Evolutionary conservation across 2,888 invertebrate genomes (phyloP), one percentile per base, ranked within the genome.

Genomic region (Sphinx pinastri): DNA sequence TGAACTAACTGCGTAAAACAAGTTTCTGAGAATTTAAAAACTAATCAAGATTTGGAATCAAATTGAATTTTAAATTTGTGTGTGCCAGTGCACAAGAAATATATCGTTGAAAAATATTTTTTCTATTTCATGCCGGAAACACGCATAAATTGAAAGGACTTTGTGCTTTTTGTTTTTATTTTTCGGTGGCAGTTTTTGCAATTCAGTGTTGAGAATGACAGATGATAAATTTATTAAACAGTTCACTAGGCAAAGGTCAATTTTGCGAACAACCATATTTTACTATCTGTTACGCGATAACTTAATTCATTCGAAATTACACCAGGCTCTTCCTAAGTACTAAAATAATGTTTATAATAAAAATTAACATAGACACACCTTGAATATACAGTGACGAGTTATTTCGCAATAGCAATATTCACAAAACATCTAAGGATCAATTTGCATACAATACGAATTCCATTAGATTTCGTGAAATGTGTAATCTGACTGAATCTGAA

Each of bases 381-480:
- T 63, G 54, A 16, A 55, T 16, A 16, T 4, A 6, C 12, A 11
- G 45, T 47, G 19, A 63, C 19, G 47, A 16, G 47, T 47, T 47
- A 14, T 59, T 38, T 38, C 31, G 13, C 13, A 63, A 63, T 10
- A 58, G 25, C 31, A 47, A 47, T 47, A 63, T 63, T 47, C 60
- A 47, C n/a, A 63, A 59, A 14, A 16, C 16, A 3, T 38, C 45
- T 45, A 38, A 45, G 1, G 16, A 63, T 11, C 12, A 49, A 63
- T 47, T 63, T 63, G 60, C 60, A 63, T 63, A 69, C 49, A 68
- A 58, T 71, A 58, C 70, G 52, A 70, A 58, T 67, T 55, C 68
- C 16, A 66, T 51, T 10, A 16, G 16, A 66, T 67, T 19, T 63
- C 59, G 16, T 47, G 47, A 63, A 63, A 63, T 60, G 45, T 60